Evolutionary conservation across 2,888 invertebrate genomes (phyloP), one percentile per base, ranked within the genome.

Genomic region (Galeruca laticollis): DNA sequence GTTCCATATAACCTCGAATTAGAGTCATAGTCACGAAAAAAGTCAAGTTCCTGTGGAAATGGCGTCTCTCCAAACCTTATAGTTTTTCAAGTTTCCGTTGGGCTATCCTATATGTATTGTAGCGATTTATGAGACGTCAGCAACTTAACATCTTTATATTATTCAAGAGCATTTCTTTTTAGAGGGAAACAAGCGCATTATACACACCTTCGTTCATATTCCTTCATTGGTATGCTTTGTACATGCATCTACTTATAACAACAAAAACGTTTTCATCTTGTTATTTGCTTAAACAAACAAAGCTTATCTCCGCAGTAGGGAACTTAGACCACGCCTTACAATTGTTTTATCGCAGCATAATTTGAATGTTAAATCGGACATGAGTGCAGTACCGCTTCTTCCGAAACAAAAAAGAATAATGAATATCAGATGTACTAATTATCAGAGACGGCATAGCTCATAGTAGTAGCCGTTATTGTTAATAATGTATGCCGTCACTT

Each of bases 201-300:
- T 15, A 18, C 35, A 35, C 56, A 35, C 56, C 56, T 57, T 57
- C 33, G 1, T 57, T 57, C 56, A 35, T 57, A 35, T 35, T 10
- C 10, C 35, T 57, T 52, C 52, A 62, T 62, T 52, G 52, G 52
- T 40, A 62, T 62, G 62, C 62, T 52, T 37, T 35, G 62, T 54
- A 62, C 62, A 37, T 37, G 10, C 56, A 35, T 57, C 54, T 54
- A 54, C 54, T 54, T 54, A 54, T 54, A 31, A 54, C 54, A n/a
- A 54, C n/a, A 54, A 54, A 54, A 51, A 18, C 61, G 20, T 51
- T 31, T 62, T 35, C 52, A 62, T 52, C 52, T 62, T 49, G 61
- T 61, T 62, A 62, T 62, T 52, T 62, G 52, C 62, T 52, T 52
- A 62, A 62, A 62, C 37, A 62, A 62, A 62, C 62, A 62, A 62